Percentiles rank a stretch among this genome's conserved stretches.
phyloP scores from a whole-genome alignment of 1,140 invertebrate species.

The Triops cancriformis region DNA sequence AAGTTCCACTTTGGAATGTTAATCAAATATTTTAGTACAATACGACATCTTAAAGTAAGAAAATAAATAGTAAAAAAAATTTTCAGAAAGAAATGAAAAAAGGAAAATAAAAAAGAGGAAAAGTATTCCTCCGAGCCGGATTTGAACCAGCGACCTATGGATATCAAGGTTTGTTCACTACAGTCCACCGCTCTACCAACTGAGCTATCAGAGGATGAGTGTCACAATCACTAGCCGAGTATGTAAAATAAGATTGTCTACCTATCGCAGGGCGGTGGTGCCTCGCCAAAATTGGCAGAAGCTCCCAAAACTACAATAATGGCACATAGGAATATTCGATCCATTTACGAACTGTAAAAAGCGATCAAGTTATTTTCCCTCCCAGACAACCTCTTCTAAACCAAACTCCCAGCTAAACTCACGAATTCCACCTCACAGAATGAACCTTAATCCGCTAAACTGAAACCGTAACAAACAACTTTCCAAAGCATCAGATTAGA shows the following conservation, averaged over 20 bases:
- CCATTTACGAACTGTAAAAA: background rate
- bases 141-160: conserved; percentile 10
- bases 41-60: too few species aligned
- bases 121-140: background rate
- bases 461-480: too few species aligned
- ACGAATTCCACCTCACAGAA: too few species aligned
- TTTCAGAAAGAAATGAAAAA: background rate
- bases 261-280: background rate
- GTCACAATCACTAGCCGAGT: background rate
- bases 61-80: background rate
- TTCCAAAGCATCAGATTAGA: too few species aligned
- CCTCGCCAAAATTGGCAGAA: background rate
- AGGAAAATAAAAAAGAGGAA: background rate
- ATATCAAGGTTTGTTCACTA: background rate
- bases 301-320: background rate
- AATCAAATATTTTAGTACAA: too few species aligned
- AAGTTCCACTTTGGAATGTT: too few species aligned
- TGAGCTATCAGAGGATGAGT: background rate
- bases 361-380: background rate
- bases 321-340: background rate
- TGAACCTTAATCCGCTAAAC: too few species aligned
- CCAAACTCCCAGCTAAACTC: too few species aligned
- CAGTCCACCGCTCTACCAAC: conserved; percentile 12
- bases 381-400: too few species aligned
- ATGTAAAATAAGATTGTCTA: background rate